Percentiles rank a stretch among this genome's conserved stretches.
Evolutionary conservation across 1,140 invertebrate genomes (phyloP).

Genomic region (Ruditapes philippinarum): DNA sequence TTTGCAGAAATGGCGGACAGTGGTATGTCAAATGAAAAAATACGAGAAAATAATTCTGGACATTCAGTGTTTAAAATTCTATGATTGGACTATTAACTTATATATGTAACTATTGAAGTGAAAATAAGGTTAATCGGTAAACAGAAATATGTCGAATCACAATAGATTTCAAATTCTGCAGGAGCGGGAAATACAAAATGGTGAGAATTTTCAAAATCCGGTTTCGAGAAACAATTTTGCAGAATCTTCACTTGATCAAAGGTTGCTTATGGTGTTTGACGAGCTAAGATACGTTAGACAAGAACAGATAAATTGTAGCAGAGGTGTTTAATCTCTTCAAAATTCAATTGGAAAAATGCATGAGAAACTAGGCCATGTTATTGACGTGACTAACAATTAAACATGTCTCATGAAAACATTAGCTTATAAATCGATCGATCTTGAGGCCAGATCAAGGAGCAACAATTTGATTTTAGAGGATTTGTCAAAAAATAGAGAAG

Average conservation of each 20-base stretch:
- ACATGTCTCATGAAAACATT: slow-evolving; percentile 4
- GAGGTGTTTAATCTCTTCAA: neutral
- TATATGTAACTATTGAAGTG: neutral
- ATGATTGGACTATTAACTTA: neutral
- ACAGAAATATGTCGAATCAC: neutral
- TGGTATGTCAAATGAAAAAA: neutral
- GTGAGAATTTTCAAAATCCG: neutral
- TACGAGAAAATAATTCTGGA: neutral
- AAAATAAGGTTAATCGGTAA: neutral
- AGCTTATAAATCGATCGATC: slow-evolving; percentile 24
- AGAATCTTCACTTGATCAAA: neutral
- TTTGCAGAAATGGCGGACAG: neutral
- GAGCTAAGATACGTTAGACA: slow-evolving; percentile 10
- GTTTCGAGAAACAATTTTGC: slow-evolving; percentile 18
- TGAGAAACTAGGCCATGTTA: neutral
- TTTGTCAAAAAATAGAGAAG: slow-evolving; percentile 16
- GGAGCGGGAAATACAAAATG: neutral
- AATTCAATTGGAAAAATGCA: neutral
- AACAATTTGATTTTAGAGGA: slow-evolving; percentile 18
- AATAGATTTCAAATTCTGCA: neutral
- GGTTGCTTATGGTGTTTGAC: neutral
- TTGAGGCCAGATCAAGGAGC: neutral
- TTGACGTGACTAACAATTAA: neutral
- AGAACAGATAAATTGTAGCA: slow-evolving; percentile 8
- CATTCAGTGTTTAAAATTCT: neutral